Conservation (phyloP, 2,797 vertebrate species). For the Chrysocyon brachyurus region DNA sequence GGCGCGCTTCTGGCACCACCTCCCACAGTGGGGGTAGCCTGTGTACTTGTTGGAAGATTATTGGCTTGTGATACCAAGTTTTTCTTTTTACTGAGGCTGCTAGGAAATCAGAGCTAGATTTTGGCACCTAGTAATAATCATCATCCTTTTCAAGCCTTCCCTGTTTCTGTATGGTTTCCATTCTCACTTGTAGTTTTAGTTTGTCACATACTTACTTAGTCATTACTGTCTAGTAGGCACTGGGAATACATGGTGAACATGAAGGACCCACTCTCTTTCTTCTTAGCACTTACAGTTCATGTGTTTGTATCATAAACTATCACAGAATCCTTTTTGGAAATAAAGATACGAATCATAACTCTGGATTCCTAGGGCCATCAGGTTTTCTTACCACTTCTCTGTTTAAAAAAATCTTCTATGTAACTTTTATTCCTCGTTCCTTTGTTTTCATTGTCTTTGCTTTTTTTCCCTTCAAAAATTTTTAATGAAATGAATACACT, state of each 20-base stretch:
- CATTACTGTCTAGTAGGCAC: not conserved
- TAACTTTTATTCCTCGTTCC: not conserved
- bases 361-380: not conserved
- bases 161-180: not conserved
- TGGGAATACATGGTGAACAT: not conserved
- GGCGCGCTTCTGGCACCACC: not conserved
- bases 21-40: not conserved
- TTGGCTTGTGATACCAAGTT: not conserved
- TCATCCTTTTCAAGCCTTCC: not conserved
- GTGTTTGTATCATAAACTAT: not conserved
- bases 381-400: not conserved
- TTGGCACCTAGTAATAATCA: not conserved
- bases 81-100: not conserved
- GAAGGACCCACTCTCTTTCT: not conserved
- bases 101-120: slow-evolving; percentile 32
- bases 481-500: slow-evolving; percentile 21
- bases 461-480: not conserved
- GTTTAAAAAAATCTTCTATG: slow-evolving; percentile 21
- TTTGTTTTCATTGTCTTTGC: slow-evolving; percentile 31
- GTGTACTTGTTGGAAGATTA: not conserved
- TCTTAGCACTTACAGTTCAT: not conserved
- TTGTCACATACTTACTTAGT: not conserved
- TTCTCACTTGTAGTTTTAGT: slow-evolving; percentile 31
- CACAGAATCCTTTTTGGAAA: not conserved
- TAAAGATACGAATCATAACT: not conserved